Evolutionary conservation across 2,888 invertebrate genomes (phyloP).

Genomic region (Drosophila atroscutellata): DNA sequence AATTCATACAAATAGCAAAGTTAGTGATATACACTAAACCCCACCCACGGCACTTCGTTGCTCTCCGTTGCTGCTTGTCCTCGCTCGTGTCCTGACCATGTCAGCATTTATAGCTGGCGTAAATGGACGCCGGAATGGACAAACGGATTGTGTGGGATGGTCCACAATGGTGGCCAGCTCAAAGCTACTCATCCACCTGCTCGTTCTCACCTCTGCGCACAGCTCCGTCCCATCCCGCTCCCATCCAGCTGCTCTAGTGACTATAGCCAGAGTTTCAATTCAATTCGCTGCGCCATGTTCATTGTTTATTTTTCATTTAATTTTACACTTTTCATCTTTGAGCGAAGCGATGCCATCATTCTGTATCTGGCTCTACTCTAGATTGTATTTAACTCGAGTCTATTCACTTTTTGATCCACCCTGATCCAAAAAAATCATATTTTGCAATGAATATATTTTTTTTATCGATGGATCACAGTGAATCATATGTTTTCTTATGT

Average conservation of each 20-base stretch:
- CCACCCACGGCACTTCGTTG: no score
- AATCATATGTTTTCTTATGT: background rate
- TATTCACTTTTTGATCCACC: conserved; percentile 4
- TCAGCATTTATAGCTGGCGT: conserved; percentile 71
- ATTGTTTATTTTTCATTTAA: conserved; percentile 81
- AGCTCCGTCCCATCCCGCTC: background rate
- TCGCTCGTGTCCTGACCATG: conserved; percentile 55
- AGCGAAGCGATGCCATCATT: conserved; percentile 18
- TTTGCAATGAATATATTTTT: background rate
- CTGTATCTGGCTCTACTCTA: background rate
- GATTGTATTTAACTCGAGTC: background rate
- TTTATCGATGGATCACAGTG: background rate
- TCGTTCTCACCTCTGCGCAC: background rate
- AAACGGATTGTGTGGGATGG: conserved; percentile 33
- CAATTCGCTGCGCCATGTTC: conserved; percentile 75
- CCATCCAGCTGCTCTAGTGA: background rate
- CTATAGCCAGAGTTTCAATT: conserved; percentile 66
- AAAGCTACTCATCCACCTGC: conserved; percentile 23
- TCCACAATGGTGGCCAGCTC: conserved; percentile 15
- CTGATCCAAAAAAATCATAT: background rate
- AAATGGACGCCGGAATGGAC: conserved; percentile 67
- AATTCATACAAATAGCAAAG: conserved; percentile 68
- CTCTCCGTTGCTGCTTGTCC: background rate
- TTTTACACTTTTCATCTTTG: conserved; percentile 69
- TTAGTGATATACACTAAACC: conserved; percentile 35